Evolutionary conservation across 2,797 vertebrate species (phyloP).

Genomic region (Rhynchonycteris naso): DNA sequence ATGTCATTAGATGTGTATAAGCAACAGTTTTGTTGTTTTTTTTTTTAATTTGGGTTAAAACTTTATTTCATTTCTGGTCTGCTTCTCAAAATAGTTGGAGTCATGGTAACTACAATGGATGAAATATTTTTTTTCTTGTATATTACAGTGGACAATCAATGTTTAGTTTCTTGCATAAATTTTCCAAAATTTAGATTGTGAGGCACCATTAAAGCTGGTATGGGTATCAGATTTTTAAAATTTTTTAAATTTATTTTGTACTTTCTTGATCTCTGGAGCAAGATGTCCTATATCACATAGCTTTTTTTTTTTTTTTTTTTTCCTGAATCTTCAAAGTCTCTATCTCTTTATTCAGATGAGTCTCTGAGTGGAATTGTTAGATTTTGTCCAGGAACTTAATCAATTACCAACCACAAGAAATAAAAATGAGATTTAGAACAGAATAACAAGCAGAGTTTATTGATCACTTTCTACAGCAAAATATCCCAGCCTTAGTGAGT

Average conservation of each 20-base stretch:
- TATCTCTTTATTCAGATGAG: not conserved
- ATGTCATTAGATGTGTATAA: not conserved
- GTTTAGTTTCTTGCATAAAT: not conserved
- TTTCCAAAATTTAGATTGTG: not conserved
- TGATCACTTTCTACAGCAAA: no score
- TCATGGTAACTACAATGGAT: not conserved
- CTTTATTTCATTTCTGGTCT: not conserved
- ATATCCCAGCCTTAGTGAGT: no score
- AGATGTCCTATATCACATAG: not conserved
- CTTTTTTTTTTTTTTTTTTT: no score
- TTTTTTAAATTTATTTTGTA: not conserved
- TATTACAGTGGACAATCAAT: not conserved
- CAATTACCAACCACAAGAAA: no score
- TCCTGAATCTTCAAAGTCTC: not conserved
- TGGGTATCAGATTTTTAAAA: not conserved
- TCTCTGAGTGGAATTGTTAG: not conserved
- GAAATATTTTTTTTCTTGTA: not conserved
- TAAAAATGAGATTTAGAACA: no score
- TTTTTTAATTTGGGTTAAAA: not conserved
- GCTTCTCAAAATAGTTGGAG: not conserved
- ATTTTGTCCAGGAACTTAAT: no score
- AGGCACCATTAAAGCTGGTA: not conserved
- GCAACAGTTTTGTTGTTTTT: not conserved
- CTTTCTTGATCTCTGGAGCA: not conserved
- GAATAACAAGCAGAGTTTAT: no score